phyloP scores from a whole-genome alignment of 2,797 vertebrate species.

The Crenichthys baileyi region DNA sequence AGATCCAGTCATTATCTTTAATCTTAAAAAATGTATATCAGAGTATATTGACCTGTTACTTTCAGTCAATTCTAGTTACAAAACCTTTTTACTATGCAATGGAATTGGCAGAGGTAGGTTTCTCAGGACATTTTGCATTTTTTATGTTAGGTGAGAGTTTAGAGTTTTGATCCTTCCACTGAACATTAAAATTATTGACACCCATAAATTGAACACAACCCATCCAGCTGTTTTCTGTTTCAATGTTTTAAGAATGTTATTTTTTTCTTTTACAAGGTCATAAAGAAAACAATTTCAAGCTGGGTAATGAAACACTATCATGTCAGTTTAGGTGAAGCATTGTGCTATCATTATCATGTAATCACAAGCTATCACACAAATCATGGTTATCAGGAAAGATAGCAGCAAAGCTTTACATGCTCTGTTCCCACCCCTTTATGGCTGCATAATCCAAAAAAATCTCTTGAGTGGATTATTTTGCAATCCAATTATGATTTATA shows the following conservation, averaged over 20 bases:
- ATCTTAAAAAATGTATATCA: neutral
- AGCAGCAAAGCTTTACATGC: conserved; percentile 42
- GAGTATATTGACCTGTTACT: neutral
- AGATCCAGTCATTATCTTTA: neutral
- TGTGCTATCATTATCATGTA: conserved; percentile 44
- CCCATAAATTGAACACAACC: conserved; percentile 22
- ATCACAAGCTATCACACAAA: conserved; percentile 50
- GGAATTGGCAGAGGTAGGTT: neutral
- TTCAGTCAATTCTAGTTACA: neutral
- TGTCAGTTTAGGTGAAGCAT: conserved; percentile 45
- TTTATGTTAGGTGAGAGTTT: conserved; percentile 9
- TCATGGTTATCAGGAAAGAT: conserved; percentile 55
- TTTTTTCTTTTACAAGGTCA: neutral
- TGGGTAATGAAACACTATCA: conserved; percentile 36
- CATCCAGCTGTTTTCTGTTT: neutral
- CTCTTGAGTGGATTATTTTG: conserved; percentile 73
- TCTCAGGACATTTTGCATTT: neutral
- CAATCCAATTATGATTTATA: conserved; percentile 76
- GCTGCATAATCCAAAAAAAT: conserved; percentile 72
- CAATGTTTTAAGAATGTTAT: neutral
- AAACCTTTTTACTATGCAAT: neutral
- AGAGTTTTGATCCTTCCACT: conserved; percentile 5
- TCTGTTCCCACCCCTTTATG: conserved; percentile 36
- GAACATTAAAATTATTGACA: conserved; percentile 26
- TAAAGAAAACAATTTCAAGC: conserved; percentile 32